Evolutionary conservation across 1,140 invertebrate species (phyloP), one percentile per base, ranked within the genome.

Genomic region (Saccostrea cuccullata): DNA sequence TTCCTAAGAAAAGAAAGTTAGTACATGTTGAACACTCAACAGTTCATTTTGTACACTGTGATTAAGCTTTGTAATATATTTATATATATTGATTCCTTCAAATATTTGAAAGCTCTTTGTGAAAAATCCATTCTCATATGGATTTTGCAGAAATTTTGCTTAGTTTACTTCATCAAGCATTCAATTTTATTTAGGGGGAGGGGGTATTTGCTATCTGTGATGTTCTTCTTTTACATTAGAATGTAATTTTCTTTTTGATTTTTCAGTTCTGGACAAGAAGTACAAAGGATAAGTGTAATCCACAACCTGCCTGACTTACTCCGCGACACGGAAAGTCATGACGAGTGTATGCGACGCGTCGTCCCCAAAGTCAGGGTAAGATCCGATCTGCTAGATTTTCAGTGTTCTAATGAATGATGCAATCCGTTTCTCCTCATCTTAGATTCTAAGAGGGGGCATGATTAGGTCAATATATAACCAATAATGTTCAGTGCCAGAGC

Each of bases 311-410:
- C 94, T 6, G 92, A 93, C 70, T 91, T 95, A 23, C 92, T 95
- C 1, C 90, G 91, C 55, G 93, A 94, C 84, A 89, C 89, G n/a
- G 89, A 89, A 11, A 93, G 93, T 90, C 92, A 94, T 92, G 93
- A 92, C 67, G 94, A 94, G 85, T 94, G 94, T 88, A 93, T 94
- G 92, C 92, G 93, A 36, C 91, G 94, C 58, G 94, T 95, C 12
- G 94, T 95, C 26, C 94, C 94, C 12, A 94, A 94, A 94, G 92
- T 95, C 88, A 92, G 93, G 93, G 94, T 95, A 91, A 92, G 94
- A 17, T 9, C 60, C 4, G 30, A 77, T 26, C 36, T 26, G 70
- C 13, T 26, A 77, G 30, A 64, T 64, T 64, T 20, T 64, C 58
- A 64, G 17, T 6, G 58, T 60, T 13, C 4, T 20, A 20, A 6